Percentiles rank a stretch among this genome's conserved stretches.
Evolutionary conservation across 2,888 invertebrate genomes (phyloP).

Genomic region (Phaedon cochleariae): DNA sequence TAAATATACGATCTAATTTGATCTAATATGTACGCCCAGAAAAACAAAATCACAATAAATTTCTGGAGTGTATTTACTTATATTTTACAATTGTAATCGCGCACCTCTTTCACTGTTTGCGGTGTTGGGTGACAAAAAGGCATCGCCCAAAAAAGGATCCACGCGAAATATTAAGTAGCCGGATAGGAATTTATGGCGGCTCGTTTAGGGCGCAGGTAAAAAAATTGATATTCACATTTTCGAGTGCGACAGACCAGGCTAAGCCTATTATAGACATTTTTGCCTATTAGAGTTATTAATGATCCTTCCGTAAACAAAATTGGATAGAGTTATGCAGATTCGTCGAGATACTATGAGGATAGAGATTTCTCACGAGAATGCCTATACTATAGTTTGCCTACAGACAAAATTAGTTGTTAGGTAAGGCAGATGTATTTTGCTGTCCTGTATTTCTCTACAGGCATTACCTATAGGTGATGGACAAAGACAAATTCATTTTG

Average conservation of each 20-base stretch:
- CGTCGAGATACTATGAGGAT: slow-evolving; percentile 10
- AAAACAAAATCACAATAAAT: slow-evolving; percentile 44
- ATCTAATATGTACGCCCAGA: slow-evolving; percentile 45
- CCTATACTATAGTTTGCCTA: neutral
- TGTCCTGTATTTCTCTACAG: neutral
- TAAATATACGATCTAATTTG: slow-evolving; percentile 37
- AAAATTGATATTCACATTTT: slow-evolving; percentile 36
- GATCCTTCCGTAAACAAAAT: slow-evolving; percentile 38
- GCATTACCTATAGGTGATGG: too few relatives aligned
- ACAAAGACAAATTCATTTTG: neutral
- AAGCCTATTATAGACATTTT: slow-evolving; percentile 34
- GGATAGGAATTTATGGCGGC: slow-evolving; percentile 16
- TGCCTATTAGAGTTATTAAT: slow-evolving; percentile 35
- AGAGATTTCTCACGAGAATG: slow-evolving; percentile 26
- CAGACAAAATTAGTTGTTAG: neutral
- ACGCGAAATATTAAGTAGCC: slow-evolving; percentile 16
- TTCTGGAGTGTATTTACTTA: slow-evolving; percentile 42
- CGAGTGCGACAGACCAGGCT: slow-evolving; percentile 22
- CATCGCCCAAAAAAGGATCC: slow-evolving; percentile 16
- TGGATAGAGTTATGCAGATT: slow-evolving; percentile 28
- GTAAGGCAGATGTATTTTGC: neutral
- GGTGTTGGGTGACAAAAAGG: slow-evolving; percentile 43
- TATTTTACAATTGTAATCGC: slow-evolving; percentile 45
- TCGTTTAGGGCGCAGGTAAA: slow-evolving; percentile 22
- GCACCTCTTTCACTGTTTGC: slow-evolving; percentile 40